These are phyloP conservation scores for Drosophila kohkoa DNA, from an alignment of 1,140 invertebrate species.

Conservation along the genomic window DNA sequence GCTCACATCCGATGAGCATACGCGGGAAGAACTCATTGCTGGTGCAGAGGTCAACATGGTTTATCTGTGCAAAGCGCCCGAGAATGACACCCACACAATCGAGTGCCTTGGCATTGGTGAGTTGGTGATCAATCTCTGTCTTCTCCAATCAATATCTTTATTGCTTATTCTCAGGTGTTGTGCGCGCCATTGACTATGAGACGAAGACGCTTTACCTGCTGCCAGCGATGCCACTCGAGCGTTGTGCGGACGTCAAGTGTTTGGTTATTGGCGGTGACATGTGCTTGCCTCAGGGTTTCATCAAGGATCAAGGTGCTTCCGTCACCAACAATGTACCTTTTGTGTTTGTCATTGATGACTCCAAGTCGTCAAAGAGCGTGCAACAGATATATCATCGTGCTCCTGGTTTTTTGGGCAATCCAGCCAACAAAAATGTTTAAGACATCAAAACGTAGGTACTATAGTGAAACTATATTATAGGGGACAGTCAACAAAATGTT, in stretches of 20 bases:
- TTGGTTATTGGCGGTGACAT: slow-evolving; percentile 65
- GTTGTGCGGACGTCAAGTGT: slow-evolving; percentile 58
- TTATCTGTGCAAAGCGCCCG: slow-evolving; percentile 60
- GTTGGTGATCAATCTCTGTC: neutral
- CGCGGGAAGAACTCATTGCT: slow-evolving; percentile 47
- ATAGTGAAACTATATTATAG: too few species aligned
- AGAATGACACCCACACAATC: neutral
- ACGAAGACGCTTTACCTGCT: slow-evolving; percentile 57
- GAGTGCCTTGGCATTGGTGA: slow-evolving; percentile 79
- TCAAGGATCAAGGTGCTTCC: slow-evolving; percentile 64
- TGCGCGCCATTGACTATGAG: slow-evolving; percentile 69
- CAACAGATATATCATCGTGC: slow-evolving; percentile 73
- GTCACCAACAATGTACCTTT: slow-evolving; percentile 65
- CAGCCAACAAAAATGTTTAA: slow-evolving; percentile 13
- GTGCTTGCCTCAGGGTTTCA: slow-evolving; percentile 67
- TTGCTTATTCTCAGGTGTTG: slow-evolving; percentile 60
- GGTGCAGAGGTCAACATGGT: slow-evolving; percentile 79
- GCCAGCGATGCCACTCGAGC: slow-evolving; percentile 52
- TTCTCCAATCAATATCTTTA: neutral
- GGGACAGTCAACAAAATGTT: too few species aligned
- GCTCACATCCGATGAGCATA: slow-evolving; percentile 29
- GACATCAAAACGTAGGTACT: neutral
- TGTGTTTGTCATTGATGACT: slow-evolving; percentile 66
- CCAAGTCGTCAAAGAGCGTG: slow-evolving; percentile 70
- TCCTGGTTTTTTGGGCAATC: slow-evolving; percentile 46